These are phyloP conservation scores for Herpetotheres cachinnans DNA, from an alignment of 2,113 vertebrate genomes.

Conservation along the genomic window DNA sequence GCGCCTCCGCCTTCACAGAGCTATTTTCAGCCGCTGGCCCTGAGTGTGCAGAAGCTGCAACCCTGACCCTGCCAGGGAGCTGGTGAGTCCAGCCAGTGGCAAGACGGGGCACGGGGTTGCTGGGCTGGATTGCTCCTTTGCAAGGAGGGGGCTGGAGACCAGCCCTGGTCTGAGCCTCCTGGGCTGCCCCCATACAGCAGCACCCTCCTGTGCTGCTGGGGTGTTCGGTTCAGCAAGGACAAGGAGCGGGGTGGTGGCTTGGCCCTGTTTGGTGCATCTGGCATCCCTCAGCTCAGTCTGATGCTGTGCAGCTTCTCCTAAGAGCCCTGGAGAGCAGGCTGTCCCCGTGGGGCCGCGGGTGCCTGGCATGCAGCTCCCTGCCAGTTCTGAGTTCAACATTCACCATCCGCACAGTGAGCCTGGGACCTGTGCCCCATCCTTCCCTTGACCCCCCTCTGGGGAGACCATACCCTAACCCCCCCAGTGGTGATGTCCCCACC, in stretches of 20 bases:
- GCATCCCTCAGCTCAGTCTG: accelerated
- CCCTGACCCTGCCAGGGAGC: not conserved
- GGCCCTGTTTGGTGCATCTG: not conserved
- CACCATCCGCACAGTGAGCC: accelerated
- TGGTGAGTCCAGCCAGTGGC: accelerated
- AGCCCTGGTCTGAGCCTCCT: not conserved
- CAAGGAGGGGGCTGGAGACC: not conserved
- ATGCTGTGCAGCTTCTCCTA: not conserved
- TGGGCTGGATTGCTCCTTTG: not conserved
- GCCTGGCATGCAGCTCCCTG: not conserved
- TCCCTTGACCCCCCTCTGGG: accelerated
- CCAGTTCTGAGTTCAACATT: not conserved
- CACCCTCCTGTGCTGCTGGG: accelerated
- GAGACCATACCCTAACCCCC: not conserved
- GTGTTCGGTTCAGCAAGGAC: accelerated
- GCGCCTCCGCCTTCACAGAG: not conserved
- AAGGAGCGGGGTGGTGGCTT: not conserved
- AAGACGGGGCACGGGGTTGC: accelerated
- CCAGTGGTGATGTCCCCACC: not conserved
- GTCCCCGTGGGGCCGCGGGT: accelerated
- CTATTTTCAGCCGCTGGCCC: constrained; percentile 53
- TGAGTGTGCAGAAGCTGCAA: not conserved
- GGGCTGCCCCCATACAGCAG: not conserved
- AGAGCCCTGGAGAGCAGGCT: not conserved
- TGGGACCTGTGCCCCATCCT: not conserved